phyloP scores from a whole-genome alignment of 1,140 invertebrate species.

The Pogonognathellus flavescens region DNA sequence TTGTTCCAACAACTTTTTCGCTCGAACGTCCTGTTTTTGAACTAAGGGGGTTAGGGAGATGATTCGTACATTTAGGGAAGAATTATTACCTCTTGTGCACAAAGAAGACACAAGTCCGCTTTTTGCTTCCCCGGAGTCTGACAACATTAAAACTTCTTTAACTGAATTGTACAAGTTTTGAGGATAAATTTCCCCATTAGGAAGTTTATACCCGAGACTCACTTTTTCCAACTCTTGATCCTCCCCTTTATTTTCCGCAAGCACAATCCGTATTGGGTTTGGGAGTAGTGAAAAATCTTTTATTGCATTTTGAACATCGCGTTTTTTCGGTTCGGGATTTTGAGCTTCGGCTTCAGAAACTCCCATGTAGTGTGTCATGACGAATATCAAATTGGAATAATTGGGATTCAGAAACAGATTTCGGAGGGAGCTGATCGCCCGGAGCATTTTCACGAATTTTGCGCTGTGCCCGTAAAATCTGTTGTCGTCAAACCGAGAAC shows the following conservation, averaged over 20 bases:
- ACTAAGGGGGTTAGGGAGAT: not conserved
- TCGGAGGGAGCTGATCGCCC: not conserved
- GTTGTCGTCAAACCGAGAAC: not conserved
- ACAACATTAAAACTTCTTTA: not conserved
- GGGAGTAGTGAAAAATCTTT: not conserved
- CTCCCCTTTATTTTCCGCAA: not conserved
- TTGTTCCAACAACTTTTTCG: not conserved
- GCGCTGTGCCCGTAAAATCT: not conserved
- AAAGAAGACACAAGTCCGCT: not conserved
- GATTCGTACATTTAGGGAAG: no score
- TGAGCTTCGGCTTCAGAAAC: not conserved
- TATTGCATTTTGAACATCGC: not conserved
- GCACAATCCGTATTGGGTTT: not conserved
- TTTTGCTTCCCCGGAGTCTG: not conserved
- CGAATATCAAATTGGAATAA: not conserved
- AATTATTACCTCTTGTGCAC: no score
- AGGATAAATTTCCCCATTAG: not conserved
- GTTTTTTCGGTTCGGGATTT: not conserved
- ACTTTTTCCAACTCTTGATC: not conserved
- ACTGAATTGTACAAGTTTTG: not conserved
- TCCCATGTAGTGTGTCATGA: conserved; percentile 6
- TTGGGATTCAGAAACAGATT: not conserved
- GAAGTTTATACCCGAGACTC: not conserved
- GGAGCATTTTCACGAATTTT: not conserved
- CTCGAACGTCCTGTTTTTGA: not conserved